Base-by-base conservation (phyloP, 2,888 invertebrate species). In the Podabrus alpinus region DNA sequence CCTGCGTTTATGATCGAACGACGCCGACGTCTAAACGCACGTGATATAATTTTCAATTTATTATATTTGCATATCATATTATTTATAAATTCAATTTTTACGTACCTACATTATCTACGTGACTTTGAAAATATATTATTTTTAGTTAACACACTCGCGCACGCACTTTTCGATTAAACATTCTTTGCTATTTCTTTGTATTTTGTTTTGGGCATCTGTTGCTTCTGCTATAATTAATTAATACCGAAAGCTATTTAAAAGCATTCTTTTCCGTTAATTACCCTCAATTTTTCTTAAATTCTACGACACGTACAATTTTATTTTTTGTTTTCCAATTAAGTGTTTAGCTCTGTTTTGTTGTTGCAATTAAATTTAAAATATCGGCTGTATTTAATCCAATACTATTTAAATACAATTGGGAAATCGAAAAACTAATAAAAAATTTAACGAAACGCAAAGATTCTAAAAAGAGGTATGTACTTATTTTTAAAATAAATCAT, bases 1-100 rank as follows among this genome's bases (percentile, higher is more conserved):
- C 84, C 82, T 79, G 83, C 84, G 82, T 82, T 79, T 70, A 59
- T 78, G 72, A 73, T 76, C 73, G 77, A 72, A 77, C 77, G 76
- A 71, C 76, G 74, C 74, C 79, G 79, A 72, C 77, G 77, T 78
- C 74, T 45, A 73, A 69, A 71, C 69, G 73, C 78, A 77, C 78
- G 78, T 78, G 78, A 78, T 62, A 59, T 76, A 71, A 78, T 76
- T 72, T 77, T 71, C 73, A 75, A 72, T 77, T 78, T 77, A 77
- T 77, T 75, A 69, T 74, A 68, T 72, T 72, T 16, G 17, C 62
- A 25, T 73, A 74, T 68, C 70, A 17, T 69, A 29, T 59, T 24
- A 64, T 19, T 59, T 59, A 17, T 21, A 17, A 62, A 25, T 70
- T 70, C 66, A 79, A 70, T 59, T 69, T 25, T 59, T 62, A 19